These are phyloP conservation scores for Rhabdomys pumilio DNA, from an alignment of 2,797 vertebrate genomes.

Conservation along the genomic window DNA sequence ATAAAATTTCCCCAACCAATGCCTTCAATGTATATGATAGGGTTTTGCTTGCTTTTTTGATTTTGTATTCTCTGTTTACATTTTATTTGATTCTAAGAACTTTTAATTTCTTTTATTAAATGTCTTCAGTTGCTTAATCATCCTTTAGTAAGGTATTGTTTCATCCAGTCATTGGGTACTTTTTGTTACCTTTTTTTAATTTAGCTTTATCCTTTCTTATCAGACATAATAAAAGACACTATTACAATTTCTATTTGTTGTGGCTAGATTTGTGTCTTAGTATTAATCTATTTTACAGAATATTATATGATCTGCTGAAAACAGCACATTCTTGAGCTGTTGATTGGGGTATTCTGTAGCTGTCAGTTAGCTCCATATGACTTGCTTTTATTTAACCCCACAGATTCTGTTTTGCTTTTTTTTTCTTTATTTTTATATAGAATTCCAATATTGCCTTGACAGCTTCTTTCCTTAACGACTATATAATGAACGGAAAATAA, in stretches of 20 bases:
- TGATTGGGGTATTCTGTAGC: neutral
- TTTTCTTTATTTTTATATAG: neutral
- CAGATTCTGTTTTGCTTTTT: neutral
- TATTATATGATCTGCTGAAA: neutral
- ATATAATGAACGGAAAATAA: neutral
- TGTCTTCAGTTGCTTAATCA: neutral
- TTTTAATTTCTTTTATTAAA: neutral
- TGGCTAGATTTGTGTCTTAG: neutral
- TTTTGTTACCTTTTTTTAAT: neutral
- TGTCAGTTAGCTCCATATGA: neutral
- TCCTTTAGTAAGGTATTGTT: neutral
- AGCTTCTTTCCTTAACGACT: neutral
- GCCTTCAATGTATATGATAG: neutral
- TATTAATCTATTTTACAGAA: neutral
- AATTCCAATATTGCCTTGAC: neutral
- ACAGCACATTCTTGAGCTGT: neutral
- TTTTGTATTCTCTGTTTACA: neutral
- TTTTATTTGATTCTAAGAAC: neutral
- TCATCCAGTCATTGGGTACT: neutral
- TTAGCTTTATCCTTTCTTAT: neutral
- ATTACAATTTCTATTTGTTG: neutral
- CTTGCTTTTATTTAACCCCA: neutral
- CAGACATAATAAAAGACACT: neutral
- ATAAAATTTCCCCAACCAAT: neutral
- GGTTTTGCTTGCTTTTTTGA: neutral